Evolutionary conservation across 2,888 invertebrate species (phyloP).

Genomic region (Brachyopa scutellaris): DNA sequence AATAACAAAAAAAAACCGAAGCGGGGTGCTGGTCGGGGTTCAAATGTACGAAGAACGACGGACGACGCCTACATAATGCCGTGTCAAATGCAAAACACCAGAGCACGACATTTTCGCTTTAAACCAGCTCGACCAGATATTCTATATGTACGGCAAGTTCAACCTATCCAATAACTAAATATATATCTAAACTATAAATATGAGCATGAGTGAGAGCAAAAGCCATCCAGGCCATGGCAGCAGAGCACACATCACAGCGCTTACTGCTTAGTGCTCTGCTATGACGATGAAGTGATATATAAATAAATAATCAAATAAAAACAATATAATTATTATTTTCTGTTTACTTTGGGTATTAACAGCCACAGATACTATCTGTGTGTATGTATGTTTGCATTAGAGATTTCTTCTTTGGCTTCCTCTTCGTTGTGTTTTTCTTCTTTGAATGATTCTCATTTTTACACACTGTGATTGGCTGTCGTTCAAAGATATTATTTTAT

Average conservation of each 20-base stretch:
- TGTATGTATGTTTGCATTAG: conserved; percentile 7
- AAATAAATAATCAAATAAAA: conserved; percentile 68
- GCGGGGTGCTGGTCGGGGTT: conserved; percentile 29
- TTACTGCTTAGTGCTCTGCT: conserved; percentile 15
- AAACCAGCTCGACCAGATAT: conserved; percentile 74
- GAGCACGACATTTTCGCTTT: conserved; percentile 73
- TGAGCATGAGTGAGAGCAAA: conserved; percentile 59
- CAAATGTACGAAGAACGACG: conserved; percentile 52
- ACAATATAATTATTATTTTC: conserved; percentile 56
- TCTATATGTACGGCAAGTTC: conserved; percentile 70
- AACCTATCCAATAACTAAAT: conserved; percentile 51
- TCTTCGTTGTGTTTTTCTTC: conserved; percentile 11
- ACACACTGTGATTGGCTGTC: conserved; percentile 29
- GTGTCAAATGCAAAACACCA: conserved; percentile 73
- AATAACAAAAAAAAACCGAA: conserved; percentile 27
- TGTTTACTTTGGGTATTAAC: conserved; percentile 44
- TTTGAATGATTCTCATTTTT: not conserved
- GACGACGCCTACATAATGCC: conserved; percentile 74
- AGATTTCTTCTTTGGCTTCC: conserved; percentile 30
- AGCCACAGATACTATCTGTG: conserved; percentile 3
- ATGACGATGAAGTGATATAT: conserved; percentile 54
- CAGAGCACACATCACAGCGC: conserved; percentile 25
- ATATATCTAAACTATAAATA: conserved; percentile 63
- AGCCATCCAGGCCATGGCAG: conserved; percentile 55
- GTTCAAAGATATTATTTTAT: conserved; percentile 31